Evolutionary conservation across 2,888 invertebrate genomes (phyloP), one percentile per base, ranked within the genome.

Genomic region (Catotricha subobsoleta): DNA sequence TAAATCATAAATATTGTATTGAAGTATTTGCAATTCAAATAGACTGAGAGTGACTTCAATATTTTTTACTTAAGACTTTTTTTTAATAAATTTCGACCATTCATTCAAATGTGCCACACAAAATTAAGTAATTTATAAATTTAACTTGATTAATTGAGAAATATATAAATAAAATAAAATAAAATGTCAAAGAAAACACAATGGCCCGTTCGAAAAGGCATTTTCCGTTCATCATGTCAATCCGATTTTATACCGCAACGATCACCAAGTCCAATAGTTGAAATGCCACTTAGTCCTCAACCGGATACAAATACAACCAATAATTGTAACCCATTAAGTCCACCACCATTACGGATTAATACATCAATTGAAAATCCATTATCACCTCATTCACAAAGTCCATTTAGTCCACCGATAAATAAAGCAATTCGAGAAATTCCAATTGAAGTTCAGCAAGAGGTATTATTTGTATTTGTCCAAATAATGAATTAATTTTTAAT

Each of bases 191-290:
- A 67, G 54, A 72, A 74, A 58, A 76, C 72, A 52, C 80, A 80
- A 58, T 80, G 81, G 81, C 76, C 79, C 48, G 72, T 81, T 50
- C 71, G 69, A 53, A 74, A 74, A 52, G 73, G 71, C 41, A 60
- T 67, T 45, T 66, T 67, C 48, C 67, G 66, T 31, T 65, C 65
- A 46, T 59, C 52, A 46, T 62, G 58, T 3, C 62, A 59, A 47
- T 64, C 64, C 27, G 60, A 64, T 49, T 62, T 61, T 46, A 52
- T 54, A 48, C 23, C 40, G 31, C 33, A 44, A 44, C 57, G 59
- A 38, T 56, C 62, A 41, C 63, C 62, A 20, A 59, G 58, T 48
- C 64, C 65, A 41, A 58, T 64, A 40, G 55, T 65, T 19, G 64
- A 65, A 50, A 62, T 64, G 58, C 64, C 64, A 9, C 47, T 60